phyloP scores from a whole-genome alignment of 2,113 vertebrate genomes.

The Thryonomys swinderianus region DNA sequence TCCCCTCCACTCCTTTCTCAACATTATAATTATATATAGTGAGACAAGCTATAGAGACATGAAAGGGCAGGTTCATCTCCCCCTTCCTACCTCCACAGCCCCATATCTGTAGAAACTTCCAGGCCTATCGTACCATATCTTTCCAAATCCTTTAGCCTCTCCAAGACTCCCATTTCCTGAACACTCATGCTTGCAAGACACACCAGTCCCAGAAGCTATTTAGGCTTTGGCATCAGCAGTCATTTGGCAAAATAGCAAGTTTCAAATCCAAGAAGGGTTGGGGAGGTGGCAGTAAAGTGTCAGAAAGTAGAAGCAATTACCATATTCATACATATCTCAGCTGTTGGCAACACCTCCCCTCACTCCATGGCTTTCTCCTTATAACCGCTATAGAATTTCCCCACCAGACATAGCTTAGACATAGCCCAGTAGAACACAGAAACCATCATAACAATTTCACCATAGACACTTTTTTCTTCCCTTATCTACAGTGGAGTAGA shows the following conservation, averaged over 20 bases:
- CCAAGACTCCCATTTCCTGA: not conserved
- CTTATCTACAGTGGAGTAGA: not conserved
- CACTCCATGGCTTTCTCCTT: not conserved
- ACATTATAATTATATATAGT: not conserved
- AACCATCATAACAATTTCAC: not conserved
- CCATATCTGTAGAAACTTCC: not conserved
- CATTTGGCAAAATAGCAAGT: not conserved
- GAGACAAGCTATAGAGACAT: not conserved
- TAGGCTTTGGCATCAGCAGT: not conserved
- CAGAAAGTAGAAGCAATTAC: constrained; percentile 29
- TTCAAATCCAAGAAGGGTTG: constrained; percentile 15
- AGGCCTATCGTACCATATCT: not conserved
- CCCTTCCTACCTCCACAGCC: not conserved
- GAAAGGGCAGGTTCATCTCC: not conserved
- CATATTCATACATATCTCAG: constrained; percentile 25
- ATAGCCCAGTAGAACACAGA: not conserved
- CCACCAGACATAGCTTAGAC: not conserved
- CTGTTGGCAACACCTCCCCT: not conserved
- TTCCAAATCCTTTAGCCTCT: not conserved
- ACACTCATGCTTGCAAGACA: constrained; percentile 13
- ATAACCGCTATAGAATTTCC: not conserved
- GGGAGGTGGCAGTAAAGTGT: not conserved
- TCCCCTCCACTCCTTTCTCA: not conserved
- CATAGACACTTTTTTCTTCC: not conserved
- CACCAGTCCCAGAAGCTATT: not conserved